Evolutionary conservation across 2,888 invertebrate species (phyloP).

Genomic region (Neocrepidodera transversa): DNA sequence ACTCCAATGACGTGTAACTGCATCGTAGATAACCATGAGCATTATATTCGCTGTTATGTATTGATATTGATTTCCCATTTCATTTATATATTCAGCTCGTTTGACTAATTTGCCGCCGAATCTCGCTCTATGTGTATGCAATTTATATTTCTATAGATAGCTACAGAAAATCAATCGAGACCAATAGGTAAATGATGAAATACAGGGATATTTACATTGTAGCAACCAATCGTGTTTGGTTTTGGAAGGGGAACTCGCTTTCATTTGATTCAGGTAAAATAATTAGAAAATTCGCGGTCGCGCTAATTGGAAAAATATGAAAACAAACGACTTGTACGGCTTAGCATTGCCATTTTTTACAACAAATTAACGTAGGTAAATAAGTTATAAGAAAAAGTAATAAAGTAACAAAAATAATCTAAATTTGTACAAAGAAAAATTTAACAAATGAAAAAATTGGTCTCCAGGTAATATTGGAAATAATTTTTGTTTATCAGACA

Average conservation of each 20-base stretch:
- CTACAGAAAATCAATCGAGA: conserved; percentile 22
- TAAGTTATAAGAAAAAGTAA: no score
- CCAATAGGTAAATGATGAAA: conserved; percentile 19
- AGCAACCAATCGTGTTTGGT: conserved; percentile 7
- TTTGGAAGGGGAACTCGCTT: not conserved
- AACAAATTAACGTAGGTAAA: no score
- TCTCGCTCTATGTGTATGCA: conserved; percentile 15
- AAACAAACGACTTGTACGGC: no score
- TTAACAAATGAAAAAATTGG: no score
- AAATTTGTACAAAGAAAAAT: no score
- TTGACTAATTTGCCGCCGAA: conserved; percentile 40
- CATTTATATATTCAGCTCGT: conserved; percentile 39
- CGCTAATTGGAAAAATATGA: no score
- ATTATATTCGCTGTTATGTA: conserved; percentile 50
- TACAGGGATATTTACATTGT: conserved; percentile 10
- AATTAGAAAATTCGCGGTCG: not conserved
- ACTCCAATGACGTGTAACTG: conserved; percentile 49
- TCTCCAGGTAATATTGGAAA: no score
- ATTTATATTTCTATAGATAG: conserved; percentile 26
- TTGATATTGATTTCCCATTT: conserved; percentile 50
- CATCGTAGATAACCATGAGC: conserved; percentile 46
- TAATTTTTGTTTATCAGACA: no score
- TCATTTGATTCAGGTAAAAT: conserved; percentile 6
- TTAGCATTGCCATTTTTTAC: no score
- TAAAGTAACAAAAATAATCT: no score